Evolutionary conservation across 2,797 vertebrate genomes (phyloP).

Genomic region (Sebastes taczanowskii): DNA sequence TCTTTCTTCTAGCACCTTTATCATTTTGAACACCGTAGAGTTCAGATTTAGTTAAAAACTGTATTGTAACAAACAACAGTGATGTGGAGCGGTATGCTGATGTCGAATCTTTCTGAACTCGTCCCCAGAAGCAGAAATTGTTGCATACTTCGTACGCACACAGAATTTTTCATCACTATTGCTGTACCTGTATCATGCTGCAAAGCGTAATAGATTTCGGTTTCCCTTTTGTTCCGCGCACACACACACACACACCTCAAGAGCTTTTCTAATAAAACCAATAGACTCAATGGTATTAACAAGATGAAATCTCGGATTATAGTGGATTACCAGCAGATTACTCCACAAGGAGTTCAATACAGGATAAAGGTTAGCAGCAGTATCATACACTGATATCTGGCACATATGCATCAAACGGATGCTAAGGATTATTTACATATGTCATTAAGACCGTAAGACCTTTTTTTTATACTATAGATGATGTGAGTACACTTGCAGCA

Average conservation of each 20-base stretch:
- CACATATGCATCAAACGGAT: neutral
- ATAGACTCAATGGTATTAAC: conserved; percentile 56
- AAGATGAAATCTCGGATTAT: conserved; percentile 67
- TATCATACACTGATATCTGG: conserved; percentile 5
- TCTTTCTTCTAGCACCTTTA: neutral
- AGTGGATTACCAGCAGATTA: conserved; percentile 68
- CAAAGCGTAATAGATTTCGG: conserved; percentile 12
- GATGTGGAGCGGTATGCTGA: neutral
- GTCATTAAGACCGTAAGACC: neutral
- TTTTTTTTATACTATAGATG: neutral
- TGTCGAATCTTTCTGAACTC: neutral
- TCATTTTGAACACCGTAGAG: neutral
- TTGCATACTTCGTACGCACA: neutral
- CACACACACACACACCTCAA: neutral
- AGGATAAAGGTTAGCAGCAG: conserved; percentile 53
- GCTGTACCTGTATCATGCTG: conserved; percentile 8
- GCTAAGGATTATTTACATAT: neutral
- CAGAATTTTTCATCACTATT: neutral
- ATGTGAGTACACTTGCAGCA: neutral
- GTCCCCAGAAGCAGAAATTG: neutral
- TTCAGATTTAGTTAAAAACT: neutral
- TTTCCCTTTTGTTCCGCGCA: neutral
- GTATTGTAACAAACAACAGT: neutral
- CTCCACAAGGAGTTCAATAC: conserved; percentile 36
- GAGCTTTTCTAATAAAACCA: conserved; percentile 37